Conservation (phyloP, 2,797 vertebrate species). For the Syndactyla subalaris region DNA sequence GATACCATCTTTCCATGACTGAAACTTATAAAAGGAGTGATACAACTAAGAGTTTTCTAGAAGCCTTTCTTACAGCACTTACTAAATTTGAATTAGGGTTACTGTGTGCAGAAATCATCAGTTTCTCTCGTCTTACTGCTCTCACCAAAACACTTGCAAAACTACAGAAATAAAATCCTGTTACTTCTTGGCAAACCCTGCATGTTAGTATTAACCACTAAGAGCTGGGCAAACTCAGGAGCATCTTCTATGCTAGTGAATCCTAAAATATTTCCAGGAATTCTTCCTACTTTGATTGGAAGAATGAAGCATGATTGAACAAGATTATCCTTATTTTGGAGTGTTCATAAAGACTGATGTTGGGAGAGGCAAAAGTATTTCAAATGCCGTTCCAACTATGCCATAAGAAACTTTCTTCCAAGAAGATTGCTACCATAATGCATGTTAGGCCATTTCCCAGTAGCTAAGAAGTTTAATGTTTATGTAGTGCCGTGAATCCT, state of each 20-base stretch:
- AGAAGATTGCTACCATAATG: background rate
- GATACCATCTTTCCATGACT: background rate
- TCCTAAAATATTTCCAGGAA: background rate
- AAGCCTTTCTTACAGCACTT: background rate
- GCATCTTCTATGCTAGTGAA: background rate
- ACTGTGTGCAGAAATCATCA: background rate
- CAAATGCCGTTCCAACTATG: background rate
- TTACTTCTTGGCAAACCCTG: background rate
- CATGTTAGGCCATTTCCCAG: background rate
- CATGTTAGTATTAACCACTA: background rate
- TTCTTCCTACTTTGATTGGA: background rate
- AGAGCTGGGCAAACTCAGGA: background rate
- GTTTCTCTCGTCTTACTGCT: background rate
- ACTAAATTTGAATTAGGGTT: background rate
- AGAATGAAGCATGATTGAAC: background rate
- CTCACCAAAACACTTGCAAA: background rate
- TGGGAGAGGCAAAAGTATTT: background rate
- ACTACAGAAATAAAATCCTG: background rate
- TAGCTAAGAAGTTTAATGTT: background rate
- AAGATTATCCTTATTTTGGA: conserved; percentile 2
- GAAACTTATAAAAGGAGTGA: background rate
- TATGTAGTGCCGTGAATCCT: background rate
- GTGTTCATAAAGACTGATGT: background rate
- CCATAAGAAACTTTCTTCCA: background rate
- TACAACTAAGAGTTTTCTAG: background rate